A percentile compares a stretch with the other conserved stretches of the same genome.
Conservation (phyloP, 2,113 vertebrate species). For the Carettochelys insculpta region DNA sequence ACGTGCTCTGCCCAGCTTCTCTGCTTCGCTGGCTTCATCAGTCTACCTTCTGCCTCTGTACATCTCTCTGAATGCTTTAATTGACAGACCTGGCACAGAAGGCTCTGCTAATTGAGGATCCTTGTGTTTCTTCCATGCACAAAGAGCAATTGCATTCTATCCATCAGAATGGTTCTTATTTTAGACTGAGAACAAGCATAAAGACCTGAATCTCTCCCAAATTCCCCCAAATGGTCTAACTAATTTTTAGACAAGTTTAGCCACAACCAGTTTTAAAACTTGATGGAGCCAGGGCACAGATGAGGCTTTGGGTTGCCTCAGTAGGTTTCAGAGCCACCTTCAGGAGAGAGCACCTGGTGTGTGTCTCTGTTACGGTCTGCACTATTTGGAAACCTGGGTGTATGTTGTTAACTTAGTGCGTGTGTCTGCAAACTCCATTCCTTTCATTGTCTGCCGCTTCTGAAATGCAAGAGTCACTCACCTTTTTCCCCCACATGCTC, state of each 20-base stretch:
- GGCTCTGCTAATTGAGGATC: accelerated
- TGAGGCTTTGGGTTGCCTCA: not conserved
- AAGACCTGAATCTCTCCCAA: not conserved
- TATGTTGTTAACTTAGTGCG: not conserved
- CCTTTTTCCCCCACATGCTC: not conserved
- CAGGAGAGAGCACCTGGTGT: not conserved
- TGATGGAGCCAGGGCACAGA: not conserved
- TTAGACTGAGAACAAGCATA: accelerated
- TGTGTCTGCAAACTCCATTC: no score
- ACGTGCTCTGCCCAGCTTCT: accelerated
- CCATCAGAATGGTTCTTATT: accelerated
- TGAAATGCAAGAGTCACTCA: not conserved
- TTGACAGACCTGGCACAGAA: not conserved
- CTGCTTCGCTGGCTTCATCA: not conserved
- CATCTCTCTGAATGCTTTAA: not conserved
- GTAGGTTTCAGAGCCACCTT: not conserved
- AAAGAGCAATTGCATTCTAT: accelerated
- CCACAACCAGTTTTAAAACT: not conserved
- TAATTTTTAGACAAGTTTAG: not conserved
- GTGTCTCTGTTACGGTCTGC: not conserved
- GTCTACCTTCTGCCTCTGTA: not conserved
- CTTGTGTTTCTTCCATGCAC: accelerated
- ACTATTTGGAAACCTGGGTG: not conserved
- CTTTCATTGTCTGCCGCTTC: not conserved
- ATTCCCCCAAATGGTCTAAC: not conserved